phyloP scores from a whole-genome alignment of 2,113 vertebrate species.

The Syngnathus scovelli region DNA sequence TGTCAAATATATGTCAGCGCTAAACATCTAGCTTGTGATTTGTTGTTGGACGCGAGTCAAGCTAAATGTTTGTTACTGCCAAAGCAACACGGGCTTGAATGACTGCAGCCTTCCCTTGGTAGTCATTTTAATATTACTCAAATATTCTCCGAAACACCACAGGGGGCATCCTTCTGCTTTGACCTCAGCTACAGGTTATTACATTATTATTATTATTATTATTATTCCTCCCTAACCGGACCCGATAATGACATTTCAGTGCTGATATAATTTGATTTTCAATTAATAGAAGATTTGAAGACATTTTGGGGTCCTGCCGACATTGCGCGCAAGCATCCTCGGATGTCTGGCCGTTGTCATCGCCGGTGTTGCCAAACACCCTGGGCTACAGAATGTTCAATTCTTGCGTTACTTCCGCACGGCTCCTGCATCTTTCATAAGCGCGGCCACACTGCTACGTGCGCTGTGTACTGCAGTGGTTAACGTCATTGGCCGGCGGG shows the following conservation, averaged over 20 bases:
- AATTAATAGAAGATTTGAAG: not conserved
- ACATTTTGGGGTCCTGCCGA: conserved; percentile 5
- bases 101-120: conserved; percentile 12
- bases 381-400: conserved; percentile 31
- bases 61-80: conserved; percentile 14
- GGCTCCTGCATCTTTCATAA: conserved; percentile 30
- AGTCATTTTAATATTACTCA: not conserved
- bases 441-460: conserved; percentile 16
- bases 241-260: conserved; percentile 27
- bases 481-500: conserved; percentile 9
- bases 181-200: conserved; percentile 4
- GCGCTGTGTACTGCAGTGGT: conserved; percentile 16
- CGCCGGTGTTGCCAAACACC: conserved; percentile 18
- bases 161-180: conserved; percentile 5
- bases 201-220: not conserved
- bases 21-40: conserved; percentile 34
- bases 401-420: conserved; percentile 34
- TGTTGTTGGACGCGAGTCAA: conserved; percentile 39
- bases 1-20: conserved; percentile 21
- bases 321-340: conserved; percentile 13
- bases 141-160: not conserved
- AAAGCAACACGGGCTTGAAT: conserved; percentile 9
- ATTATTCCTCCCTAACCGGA: conserved; percentile 14
- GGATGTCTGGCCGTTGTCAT: conserved; percentile 1
- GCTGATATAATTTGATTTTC: not conserved